Evolutionary conservation across 2,113 vertebrate species (phyloP).

Genomic region (Recurvirostra avosetta): DNA sequence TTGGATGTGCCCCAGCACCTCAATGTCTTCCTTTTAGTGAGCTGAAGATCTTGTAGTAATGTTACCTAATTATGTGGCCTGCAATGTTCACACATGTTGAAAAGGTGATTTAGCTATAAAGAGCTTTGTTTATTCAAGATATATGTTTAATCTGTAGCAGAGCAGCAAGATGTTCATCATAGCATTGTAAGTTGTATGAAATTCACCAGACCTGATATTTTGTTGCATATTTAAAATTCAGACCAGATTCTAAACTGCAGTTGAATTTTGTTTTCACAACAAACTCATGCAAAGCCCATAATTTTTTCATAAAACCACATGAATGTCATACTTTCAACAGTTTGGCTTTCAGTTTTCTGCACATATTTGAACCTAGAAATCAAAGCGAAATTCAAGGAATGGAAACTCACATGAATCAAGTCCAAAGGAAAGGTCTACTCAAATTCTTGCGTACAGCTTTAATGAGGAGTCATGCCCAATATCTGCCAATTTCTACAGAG

Average conservation of each 20-base stretch:
- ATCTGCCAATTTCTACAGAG: neutral
- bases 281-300: neutral
- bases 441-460: conserved; percentile 8
- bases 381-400: conserved; percentile 14
- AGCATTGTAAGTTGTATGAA: neutral
- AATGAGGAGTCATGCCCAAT: neutral
- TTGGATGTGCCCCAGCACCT: neutral
- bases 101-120: neutral
- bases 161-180: neutral
- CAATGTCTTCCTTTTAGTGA: neutral
- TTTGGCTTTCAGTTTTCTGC: conserved; percentile 4
- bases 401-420: conserved; percentile 24
- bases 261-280: neutral
- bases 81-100: neutral
- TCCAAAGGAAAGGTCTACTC: conserved; percentile 21
- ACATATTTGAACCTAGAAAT: conserved; percentile 7
- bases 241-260: neutral
- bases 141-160: neutral
- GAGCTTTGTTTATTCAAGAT: neutral
- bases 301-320: neutral
- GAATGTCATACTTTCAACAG: neutral
- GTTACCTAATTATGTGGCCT: neutral
- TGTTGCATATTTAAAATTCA: neutral
- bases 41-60: neutral
- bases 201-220: neutral